phyloP scores from a whole-genome alignment of 2,797 vertebrate species.

The Crax fasciolata region DNA sequence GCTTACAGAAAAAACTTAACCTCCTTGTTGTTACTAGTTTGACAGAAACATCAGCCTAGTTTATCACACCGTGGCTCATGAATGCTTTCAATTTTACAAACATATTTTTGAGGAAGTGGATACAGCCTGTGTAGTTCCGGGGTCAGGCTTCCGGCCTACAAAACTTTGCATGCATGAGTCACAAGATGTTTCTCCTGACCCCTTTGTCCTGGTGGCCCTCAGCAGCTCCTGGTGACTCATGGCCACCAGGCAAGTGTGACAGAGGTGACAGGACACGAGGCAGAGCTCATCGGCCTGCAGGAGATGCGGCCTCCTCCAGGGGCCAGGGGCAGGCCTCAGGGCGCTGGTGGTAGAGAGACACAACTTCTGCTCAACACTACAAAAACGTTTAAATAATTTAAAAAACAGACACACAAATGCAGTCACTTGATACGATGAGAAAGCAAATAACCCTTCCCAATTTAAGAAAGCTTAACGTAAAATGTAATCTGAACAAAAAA shows the following conservation, averaged over 20 bases:
- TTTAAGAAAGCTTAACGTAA: rapidly evolving
- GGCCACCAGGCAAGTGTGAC: rapidly evolving
- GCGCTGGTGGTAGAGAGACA: rapidly evolving
- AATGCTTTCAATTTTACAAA: background rate
- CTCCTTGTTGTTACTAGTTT: background rate
- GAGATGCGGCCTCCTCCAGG: background rate
- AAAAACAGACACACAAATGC: background rate
- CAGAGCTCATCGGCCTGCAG: background rate
- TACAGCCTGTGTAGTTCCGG: background rate
- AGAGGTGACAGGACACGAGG: rapidly evolving
- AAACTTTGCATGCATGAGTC: background rate
- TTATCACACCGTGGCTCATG: background rate
- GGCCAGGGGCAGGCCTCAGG: background rate
- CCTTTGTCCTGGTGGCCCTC: background rate
- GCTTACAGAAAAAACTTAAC: background rate
- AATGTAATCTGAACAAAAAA: background rate
- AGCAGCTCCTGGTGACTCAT: background rate
- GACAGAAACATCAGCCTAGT: background rate
- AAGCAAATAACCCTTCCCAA: background rate
- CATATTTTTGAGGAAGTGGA: background rate
- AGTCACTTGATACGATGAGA: background rate
- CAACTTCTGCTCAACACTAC: background rate
- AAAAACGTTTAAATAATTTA: background rate
- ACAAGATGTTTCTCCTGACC: background rate
- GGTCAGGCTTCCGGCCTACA: background rate